These are phyloP conservation scores for Candoia aspera DNA, from an alignment of 2,113 vertebrate genomes.

Conservation along the genomic window DNA sequence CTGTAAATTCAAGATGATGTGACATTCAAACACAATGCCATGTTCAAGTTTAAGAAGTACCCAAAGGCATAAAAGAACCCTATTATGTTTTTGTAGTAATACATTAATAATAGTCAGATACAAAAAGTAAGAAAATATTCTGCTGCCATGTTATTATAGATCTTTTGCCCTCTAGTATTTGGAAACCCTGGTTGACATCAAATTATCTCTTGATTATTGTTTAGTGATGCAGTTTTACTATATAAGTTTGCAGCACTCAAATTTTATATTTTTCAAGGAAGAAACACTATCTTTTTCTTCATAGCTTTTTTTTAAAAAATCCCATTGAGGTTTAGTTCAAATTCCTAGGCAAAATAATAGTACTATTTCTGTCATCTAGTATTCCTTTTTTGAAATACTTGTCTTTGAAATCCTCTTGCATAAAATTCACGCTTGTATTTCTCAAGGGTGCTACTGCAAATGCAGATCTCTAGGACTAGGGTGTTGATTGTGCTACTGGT, in stretches of 20 bases:
- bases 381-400: constrained; percentile 61
- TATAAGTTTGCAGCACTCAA: constrained; percentile 32
- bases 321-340: constrained; percentile 47
- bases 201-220: constrained; percentile 44
- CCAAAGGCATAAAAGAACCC: constrained; percentile 84
- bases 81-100: constrained; percentile 76
- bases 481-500: not conserved
- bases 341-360: constrained; percentile 61
- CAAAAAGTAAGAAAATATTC: constrained; percentile 40
- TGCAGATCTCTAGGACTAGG: constrained; percentile 42
- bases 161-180: constrained; percentile 25
- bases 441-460: constrained; percentile 51
- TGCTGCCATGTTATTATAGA: constrained; percentile 13
- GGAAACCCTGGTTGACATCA: constrained; percentile 25
- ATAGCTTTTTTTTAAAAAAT: constrained; percentile 18
- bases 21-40: constrained; percentile 94
- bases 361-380: constrained; percentile 37
- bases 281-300: constrained; percentile 16
- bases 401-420: constrained; percentile 51
- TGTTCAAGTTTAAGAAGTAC: constrained; percentile 88
- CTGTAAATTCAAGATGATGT: constrained; percentile 90
- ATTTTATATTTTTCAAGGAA: constrained; percentile 37
- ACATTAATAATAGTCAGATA: constrained; percentile 85
- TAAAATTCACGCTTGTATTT: constrained; percentile 62
- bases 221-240: constrained; percentile 34